Conservation (phyloP, 2,113 vertebrate genomes). For the Podocnemis expansa region DNA sequence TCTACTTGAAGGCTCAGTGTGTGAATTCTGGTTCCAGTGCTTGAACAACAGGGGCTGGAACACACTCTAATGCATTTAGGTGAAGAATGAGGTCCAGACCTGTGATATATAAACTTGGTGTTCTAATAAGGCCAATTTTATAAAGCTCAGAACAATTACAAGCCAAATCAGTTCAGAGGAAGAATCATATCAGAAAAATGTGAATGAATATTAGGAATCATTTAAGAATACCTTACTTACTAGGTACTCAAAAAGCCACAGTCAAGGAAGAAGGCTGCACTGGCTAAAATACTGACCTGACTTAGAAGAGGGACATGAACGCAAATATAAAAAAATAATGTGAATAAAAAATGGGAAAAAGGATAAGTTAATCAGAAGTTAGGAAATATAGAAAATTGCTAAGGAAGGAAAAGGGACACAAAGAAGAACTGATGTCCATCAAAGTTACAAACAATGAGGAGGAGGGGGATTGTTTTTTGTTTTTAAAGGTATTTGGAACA, state of each 20-base stretch:
- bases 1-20: neutral
- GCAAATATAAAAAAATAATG: neutral
- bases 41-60: neutral
- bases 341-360: neutral
- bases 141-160: neutral
- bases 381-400: neutral
- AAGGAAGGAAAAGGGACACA: neutral
- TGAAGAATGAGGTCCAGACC: neutral
- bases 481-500: neutral
- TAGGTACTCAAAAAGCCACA: neutral
- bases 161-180: neutral
- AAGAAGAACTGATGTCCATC: neutral
- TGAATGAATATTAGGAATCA: neutral
- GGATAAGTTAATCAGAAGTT: neutral
- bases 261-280: neutral
- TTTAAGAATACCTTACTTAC: neutral
- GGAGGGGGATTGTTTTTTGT: no score
- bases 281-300: neutral
- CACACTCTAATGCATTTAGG: fast-evolving
- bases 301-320: neutral
- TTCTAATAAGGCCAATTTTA: neutral
- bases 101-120: neutral
- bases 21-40: neutral
- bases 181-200: neutral
- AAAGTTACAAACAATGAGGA: neutral